These are phyloP conservation scores for Homalodisca vitripennis DNA, from an alignment of 1,140 invertebrate species.

Conservation along the genomic window DNA sequence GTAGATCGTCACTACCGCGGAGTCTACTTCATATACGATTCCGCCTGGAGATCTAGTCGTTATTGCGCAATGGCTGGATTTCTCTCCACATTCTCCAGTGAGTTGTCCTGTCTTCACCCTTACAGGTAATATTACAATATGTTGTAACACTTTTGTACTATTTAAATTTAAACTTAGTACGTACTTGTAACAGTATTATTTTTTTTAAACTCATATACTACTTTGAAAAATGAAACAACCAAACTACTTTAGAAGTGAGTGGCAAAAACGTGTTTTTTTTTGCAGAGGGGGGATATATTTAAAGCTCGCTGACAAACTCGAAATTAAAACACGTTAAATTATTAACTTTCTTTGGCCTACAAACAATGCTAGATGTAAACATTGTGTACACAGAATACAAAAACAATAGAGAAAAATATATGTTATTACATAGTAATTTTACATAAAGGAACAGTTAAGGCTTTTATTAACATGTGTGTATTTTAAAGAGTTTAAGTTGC, in stretches of 20 bases:
- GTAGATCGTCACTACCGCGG: constrained; percentile 56
- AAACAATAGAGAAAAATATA: no score
- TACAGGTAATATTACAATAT: constrained; percentile 43
- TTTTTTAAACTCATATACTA: no score
- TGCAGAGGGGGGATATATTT: neutral
- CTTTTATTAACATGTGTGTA: no score
- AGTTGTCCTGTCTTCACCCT: constrained; percentile 57
- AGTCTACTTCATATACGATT: constrained; percentile 54
- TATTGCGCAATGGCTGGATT: constrained; percentile 58
- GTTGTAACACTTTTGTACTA: neutral
- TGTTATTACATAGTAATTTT: no score
- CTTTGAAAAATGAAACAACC: neutral
- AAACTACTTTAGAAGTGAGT: neutral
- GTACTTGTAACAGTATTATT: neutral
- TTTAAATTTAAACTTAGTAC: neutral
- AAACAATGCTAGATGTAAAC: no score
- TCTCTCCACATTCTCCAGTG: constrained; percentile 57
- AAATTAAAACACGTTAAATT: no score
- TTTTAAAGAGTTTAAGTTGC: no score
- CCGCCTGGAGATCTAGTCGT: constrained; percentile 51
- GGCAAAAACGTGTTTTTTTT: neutral
- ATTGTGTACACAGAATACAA: no score
- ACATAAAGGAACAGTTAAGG: no score
- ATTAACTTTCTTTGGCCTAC: no score
- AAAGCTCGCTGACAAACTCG: no score